A percentile compares a stretch with the other conserved stretches of the same genome.
phyloP scores from a whole-genome alignment of 2,797 vertebrate species.

The Momotus momota region DNA sequence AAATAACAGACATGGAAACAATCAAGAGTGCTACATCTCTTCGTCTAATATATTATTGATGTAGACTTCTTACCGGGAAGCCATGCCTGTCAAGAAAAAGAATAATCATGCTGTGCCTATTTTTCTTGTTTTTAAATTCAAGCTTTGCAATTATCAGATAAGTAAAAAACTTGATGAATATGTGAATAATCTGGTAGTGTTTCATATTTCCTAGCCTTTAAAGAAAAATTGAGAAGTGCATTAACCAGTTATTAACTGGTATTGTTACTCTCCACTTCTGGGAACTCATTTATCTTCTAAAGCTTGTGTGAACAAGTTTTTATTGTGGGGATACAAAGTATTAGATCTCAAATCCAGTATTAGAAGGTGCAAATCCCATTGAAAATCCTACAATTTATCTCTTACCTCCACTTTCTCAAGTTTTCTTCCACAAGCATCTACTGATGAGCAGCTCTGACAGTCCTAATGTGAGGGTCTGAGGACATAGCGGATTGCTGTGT shows the following conservation, averaged over 20 bases:
- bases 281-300: slow-evolving; percentile 3
- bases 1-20: neutral
- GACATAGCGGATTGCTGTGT: fast-evolving
- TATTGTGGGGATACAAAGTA: neutral
- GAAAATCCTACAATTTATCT: neutral
- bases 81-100: neutral
- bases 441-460: neutral
- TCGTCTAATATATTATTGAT: neutral
- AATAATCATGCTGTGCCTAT: neutral
- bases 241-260: neutral
- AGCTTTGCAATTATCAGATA: neutral
- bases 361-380: neutral
- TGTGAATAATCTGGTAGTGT: neutral
- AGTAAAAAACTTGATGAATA: neutral
- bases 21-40: neutral
- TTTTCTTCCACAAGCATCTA: neutral
- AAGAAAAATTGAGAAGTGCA: neutral
- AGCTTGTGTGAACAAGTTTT: neutral
- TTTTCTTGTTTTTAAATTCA: neutral
- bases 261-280: neutral
- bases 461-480: neutral
- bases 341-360: neutral
- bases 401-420: neutral
- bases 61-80: neutral
- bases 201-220: neutral